Percentiles rank a stretch among this genome's conserved stretches.
These are phyloP conservation scores for Watsonalla cultraria DNA, from an alignment of 2,888 invertebrate genomes.

Conservation along the genomic window DNA sequence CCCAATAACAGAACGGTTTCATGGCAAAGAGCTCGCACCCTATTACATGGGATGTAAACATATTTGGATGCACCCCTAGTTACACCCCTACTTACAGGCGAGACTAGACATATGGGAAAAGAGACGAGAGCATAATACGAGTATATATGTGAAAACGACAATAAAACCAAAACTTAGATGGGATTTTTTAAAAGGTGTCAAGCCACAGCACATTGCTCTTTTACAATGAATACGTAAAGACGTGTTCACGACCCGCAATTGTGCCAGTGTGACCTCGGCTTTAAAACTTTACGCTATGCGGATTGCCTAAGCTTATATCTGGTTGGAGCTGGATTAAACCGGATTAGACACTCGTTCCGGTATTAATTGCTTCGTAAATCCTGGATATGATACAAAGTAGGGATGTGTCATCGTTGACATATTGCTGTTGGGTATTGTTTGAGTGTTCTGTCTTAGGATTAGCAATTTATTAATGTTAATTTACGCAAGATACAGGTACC, in stretches of 20 bases:
- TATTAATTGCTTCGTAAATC: slow-evolving; percentile 23
- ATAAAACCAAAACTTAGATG: no score
- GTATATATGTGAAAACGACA: no score
- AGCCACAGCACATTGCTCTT: neutral
- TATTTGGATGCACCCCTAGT: no score
- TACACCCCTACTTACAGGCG: no score
- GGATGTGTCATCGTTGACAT: neutral
- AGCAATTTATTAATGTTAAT: no score
- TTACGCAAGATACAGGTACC: no score
- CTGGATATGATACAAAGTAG: slow-evolving; percentile 1
- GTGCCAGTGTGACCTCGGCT: neutral
- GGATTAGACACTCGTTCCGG: slow-evolving; percentile 20
- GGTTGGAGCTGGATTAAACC: slow-evolving; percentile 10
- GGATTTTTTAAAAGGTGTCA: no score
- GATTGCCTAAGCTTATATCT: slow-evolving; percentile 16
- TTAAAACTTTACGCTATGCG: slow-evolving; percentile 9
- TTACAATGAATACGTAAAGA: neutral
- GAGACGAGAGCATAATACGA: no score
- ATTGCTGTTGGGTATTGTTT: neutral
- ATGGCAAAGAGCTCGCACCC: no score
- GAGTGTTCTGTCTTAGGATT: neutral
- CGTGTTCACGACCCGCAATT: neutral
- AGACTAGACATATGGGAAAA: no score
- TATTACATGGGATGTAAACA: no score
- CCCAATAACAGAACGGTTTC: no score